Evolutionary conservation across 2,797 vertebrate species (phyloP).

Genomic region (Gymnothorax javanicus): DNA sequence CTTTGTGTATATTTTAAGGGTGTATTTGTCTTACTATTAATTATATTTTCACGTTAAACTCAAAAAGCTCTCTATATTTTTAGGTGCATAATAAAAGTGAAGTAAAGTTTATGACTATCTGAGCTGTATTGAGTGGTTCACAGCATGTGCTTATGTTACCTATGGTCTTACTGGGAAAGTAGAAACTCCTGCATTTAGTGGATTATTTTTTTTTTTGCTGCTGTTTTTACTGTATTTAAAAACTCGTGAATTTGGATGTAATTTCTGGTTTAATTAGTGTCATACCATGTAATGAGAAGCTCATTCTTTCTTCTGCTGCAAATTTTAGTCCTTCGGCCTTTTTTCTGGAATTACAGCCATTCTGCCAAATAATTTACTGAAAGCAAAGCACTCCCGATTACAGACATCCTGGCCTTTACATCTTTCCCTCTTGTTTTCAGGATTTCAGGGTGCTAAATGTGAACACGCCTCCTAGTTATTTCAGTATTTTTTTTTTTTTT

Average conservation of each 20-base stretch:
- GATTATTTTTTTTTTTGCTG: neutral
- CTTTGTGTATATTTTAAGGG: neutral
- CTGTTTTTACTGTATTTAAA: neutral
- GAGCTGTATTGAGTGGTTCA: neutral
- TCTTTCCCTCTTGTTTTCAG: constrained; percentile 27
- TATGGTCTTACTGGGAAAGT: neutral
- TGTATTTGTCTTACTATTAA: neutral
- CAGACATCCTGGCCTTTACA: neutral
- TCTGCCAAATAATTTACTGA: constrained; percentile 35
- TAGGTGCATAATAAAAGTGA: neutral
- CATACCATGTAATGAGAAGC: neutral
- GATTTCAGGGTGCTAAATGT: constrained; percentile 56
- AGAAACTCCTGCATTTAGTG: constrained; percentile 41
- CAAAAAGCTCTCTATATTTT: neutral
- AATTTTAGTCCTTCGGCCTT: neutral
- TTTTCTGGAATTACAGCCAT: constrained; percentile 32
- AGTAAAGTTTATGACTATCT: neutral
- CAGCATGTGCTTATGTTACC: neutral
- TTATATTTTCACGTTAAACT: neutral
- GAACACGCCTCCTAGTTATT: constrained; percentile 47
- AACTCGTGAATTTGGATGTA: neutral
- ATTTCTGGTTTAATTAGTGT: neutral
- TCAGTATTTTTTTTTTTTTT: neutral
- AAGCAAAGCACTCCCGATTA: constrained; percentile 12
- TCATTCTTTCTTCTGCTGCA: neutral